phyloP scores from a whole-genome alignment of 2,797 vertebrate species.

The Trachurus trachurus region DNA sequence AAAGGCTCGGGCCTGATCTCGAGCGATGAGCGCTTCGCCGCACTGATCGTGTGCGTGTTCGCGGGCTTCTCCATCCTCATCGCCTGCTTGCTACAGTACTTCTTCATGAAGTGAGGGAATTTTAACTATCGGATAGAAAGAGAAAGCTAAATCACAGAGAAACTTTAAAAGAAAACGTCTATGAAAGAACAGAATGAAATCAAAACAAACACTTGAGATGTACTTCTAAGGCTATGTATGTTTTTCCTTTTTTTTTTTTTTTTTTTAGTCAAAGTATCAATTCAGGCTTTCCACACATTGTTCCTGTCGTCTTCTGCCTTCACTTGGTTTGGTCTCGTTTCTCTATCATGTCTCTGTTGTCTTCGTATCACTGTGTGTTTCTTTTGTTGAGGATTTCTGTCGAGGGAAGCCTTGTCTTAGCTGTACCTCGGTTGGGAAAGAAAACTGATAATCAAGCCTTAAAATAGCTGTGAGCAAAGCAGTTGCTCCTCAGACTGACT shows the following conservation, averaged over 20 bases:
- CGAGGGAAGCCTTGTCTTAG: constrained; percentile 87
- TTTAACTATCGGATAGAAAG: constrained; percentile 80
- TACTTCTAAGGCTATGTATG: constrained; percentile 89
- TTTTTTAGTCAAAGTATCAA: constrained; percentile 68
- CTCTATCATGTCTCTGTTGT: constrained; percentile 83
- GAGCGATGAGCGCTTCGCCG: constrained; percentile 96
- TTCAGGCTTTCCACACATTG: constrained; percentile 68
- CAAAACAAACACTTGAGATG: constrained; percentile 86
- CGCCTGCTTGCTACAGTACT: constrained; percentile 97
- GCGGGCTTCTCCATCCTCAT: constrained; percentile 94
- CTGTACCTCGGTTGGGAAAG: constrained; percentile 91
- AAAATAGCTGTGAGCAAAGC: constrained; percentile 83
- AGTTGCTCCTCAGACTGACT: constrained; percentile 80
- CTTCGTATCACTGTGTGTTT: constrained; percentile 82
- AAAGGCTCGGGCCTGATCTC: constrained; percentile 89
- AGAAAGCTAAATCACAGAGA: constrained; percentile 78
- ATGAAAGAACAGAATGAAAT: constrained; percentile 79
- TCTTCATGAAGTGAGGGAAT: constrained; percentile 97
- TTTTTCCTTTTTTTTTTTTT: constrained; percentile 21
- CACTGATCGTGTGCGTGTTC: constrained; percentile 94
- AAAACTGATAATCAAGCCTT: constrained; percentile 88
- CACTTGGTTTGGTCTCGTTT: constrained; percentile 69
- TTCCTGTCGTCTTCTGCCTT: constrained; percentile 65
- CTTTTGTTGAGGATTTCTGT: constrained; percentile 68
- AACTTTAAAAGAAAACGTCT: constrained; percentile 64